A percentile compares a stretch with the other conserved stretches of the same genome.
Conservation (phyloP, 2,888 invertebrate genomes). For the Callosobruchus maculatus region DNA sequence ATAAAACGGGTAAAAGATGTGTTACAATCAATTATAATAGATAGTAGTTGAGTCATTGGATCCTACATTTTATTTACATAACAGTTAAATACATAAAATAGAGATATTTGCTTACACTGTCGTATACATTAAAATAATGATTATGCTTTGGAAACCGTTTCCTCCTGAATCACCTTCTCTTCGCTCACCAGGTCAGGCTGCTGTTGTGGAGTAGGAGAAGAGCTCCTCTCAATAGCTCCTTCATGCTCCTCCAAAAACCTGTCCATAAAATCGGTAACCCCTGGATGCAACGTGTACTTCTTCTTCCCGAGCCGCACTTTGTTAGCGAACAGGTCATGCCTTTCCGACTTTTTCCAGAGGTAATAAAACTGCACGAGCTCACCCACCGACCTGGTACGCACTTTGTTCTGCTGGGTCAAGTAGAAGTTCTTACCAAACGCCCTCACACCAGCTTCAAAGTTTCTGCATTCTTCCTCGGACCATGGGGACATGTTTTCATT, state of each 20-base stretch:
- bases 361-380: conserved; percentile 96
- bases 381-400: conserved; percentile 90
- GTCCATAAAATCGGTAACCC: conserved; percentile 93
- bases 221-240: conserved; percentile 52
- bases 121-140: neutral
- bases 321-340: conserved; percentile 90
- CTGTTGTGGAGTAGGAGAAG: conserved; percentile 49
- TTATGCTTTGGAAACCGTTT: neutral
- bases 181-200: neutral
- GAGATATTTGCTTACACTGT: neutral
- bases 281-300: conserved; percentile 87
- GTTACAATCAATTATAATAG: too few relatives aligned
- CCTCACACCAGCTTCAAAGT: conserved; percentile 93
- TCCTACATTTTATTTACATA: neutral
- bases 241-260: conserved; percentile 87
- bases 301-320: conserved; percentile 88
- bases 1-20: too few relatives aligned
- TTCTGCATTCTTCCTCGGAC: conserved; percentile 96
- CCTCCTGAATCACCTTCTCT: too few relatives aligned
- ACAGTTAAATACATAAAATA: neutral
- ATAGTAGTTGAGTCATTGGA: too few relatives aligned
- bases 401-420: conserved; percentile 87
- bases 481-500: conserved; percentile 62
- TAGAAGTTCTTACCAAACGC: conserved; percentile 91
- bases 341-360: conserved; percentile 97